Conservation (phyloP, 2,797 vertebrate species). For the Gouania willdenowi region DNA sequence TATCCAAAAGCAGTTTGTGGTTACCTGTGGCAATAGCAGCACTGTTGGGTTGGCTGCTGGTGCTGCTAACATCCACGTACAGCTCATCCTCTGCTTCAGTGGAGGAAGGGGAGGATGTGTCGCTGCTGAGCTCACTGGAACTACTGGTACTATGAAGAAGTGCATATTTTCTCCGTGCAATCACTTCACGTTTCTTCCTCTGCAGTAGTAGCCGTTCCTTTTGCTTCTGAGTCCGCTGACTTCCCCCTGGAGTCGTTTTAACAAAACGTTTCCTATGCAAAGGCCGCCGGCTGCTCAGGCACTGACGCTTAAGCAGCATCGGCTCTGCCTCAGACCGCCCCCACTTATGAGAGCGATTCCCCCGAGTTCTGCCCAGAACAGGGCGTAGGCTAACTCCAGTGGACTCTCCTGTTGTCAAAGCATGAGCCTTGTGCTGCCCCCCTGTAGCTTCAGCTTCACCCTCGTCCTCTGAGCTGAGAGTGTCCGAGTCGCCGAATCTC, state of each 20-base stretch:
- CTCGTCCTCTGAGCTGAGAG: conserved; percentile 95
- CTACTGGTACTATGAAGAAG: conserved; percentile 93
- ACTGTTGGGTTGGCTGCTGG: conserved; percentile 88
- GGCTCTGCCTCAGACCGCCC: conserved; percentile 87
- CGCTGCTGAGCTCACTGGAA: conserved; percentile 91
- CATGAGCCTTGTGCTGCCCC: conserved; percentile 65
- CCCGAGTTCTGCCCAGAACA: conserved; percentile 79
- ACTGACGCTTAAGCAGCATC: conserved; percentile 90
- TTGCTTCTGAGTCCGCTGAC: conserved; percentile 91
- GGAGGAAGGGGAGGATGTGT: conserved; percentile 89
- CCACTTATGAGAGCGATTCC: conserved; percentile 88
- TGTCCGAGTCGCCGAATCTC: conserved; percentile 95
- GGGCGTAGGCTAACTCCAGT: conserved; percentile 56
- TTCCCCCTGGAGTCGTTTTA: conserved; percentile 80
- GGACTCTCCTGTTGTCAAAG: conserved; percentile 66
- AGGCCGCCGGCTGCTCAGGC: conserved; percentile 80
- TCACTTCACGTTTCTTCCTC: conserved; percentile 91
- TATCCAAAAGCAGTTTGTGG: not conserved
- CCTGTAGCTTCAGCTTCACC: conserved; percentile 62
- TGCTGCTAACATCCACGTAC: conserved; percentile 90
- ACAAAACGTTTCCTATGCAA: conserved; percentile 90
- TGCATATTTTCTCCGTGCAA: conserved; percentile 91
- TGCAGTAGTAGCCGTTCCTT: conserved; percentile 93
- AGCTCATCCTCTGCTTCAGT: conserved; percentile 94
- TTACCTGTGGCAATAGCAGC: conserved; percentile 88